These are phyloP conservation scores for Nomada fucata DNA, from an alignment of 2,888 invertebrate species.

Conservation along the genomic window DNA sequence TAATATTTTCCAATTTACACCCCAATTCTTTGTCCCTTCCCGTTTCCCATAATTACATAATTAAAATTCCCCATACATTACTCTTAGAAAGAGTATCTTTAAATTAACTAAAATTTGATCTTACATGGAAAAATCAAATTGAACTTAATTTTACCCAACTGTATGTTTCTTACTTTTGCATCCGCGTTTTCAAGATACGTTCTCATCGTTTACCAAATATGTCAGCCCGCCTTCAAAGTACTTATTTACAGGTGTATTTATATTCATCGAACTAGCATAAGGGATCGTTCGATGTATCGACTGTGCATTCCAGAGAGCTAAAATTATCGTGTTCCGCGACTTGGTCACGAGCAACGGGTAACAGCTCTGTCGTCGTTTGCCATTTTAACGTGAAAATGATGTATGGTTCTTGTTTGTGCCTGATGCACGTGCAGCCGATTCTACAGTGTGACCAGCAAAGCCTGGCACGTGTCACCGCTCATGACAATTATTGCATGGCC, in stretches of 20 bases:
- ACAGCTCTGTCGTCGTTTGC: slow-evolving; percentile 42
- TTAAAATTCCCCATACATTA: too few relatives aligned
- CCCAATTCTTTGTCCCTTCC: too few relatives aligned
- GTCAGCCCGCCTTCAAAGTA: background rate
- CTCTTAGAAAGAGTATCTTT: too few relatives aligned
- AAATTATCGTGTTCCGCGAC: slow-evolving; percentile 37
- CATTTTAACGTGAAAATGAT: slow-evolving; percentile 54
- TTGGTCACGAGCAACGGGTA: slow-evolving; percentile 36
- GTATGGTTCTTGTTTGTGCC: slow-evolving; percentile 32
- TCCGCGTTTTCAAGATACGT: too few relatives aligned
- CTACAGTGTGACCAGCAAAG: slow-evolving; percentile 32
- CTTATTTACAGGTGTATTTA: background rate
- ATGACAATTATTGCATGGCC: slow-evolving; percentile 6
- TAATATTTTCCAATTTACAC: too few relatives aligned
- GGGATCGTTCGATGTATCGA: slow-evolving; percentile 11
- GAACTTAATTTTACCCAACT: too few relatives aligned
- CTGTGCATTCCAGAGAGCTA: slow-evolving; percentile 14
- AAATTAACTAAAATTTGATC: too few relatives aligned
- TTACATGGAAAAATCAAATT: too few relatives aligned
- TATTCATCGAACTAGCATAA: background rate
- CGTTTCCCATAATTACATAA: too few relatives aligned
- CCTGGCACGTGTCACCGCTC: slow-evolving; percentile 3
- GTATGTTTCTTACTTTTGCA: too few relatives aligned
- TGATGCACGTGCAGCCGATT: slow-evolving; percentile 36
- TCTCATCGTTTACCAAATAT: too few relatives aligned